Evolutionary conservation across 2,797 vertebrate genomes (phyloP), one percentile per base, ranked within the genome.

Genomic region (Loriculus beryllinus): DNA sequence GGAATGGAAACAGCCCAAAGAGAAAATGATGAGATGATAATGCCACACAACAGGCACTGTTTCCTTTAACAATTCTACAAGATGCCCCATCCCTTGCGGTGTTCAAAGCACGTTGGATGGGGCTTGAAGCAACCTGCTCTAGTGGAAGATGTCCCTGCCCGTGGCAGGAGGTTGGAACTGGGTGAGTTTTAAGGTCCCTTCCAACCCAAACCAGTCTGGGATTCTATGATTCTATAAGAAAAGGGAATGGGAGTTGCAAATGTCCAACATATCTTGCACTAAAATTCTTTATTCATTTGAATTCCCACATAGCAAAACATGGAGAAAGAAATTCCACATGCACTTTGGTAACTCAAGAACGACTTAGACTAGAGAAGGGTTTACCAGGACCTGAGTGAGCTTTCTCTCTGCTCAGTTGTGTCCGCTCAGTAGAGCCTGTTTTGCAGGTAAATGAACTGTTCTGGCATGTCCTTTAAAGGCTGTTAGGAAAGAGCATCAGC

Each of bases 1-100:
- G 97, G 54, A 81, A 48, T 2, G 19, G 4, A 42, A 35, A 86
- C 17, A 13, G 3, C 3, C 47, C 74, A 0, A 6, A 7, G n/a
- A 28, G 23, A 56, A 37, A 60, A 22, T 0, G 12, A 14, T 22
- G 3, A 3, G 8, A 57, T 70, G 21, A 31, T 3, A 39, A 12
- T 3, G 29, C 37, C 6, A 25, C 4, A 22, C 18, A 23, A 21
- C 1, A 56, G 45, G 60, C 25, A 31, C 6, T 1, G 39, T 0
- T 47, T 39, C 42, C 40, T 67, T 22, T 9, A 56, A 28, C 6
- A 7, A 12, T 3, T 42, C 42, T 26, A 18, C 49, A 25, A 29
- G 33, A 57, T 35, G 33, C 56, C 22, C 22, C 33, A 35, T 35
- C 22, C 33, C 22, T 35, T 2, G 7, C 33, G 35, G 22, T 35